Conservation (phyloP, 2,888 invertebrate genomes). For the Laspeyria flexula region DNA sequence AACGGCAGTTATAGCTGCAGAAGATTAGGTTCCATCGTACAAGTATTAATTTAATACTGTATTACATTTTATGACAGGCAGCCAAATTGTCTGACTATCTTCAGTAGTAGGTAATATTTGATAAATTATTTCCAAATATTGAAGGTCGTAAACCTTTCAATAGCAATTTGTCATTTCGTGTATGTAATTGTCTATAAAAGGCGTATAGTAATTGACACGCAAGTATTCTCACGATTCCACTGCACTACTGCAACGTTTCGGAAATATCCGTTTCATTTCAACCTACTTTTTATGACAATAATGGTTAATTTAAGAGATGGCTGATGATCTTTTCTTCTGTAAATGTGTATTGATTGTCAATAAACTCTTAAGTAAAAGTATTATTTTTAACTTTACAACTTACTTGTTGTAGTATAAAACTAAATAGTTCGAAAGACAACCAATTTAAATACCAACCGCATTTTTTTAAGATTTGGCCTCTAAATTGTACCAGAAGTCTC, state of each 20-base stretch:
- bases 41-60: too few relatives aligned
- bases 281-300: slow-evolving; percentile 22
- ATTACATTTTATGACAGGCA: too few relatives aligned
- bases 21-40: too few relatives aligned
- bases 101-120: not conserved
- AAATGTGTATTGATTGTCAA: too few relatives aligned
- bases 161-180: slow-evolving; percentile 63
- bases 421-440: too few relatives aligned
- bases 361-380: too few relatives aligned
- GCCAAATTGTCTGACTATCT: too few relatives aligned
- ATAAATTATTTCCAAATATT: slow-evolving; percentile 20
- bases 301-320: slow-evolving; percentile 16
- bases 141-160: slow-evolving; percentile 68
- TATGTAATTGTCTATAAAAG: slow-evolving; percentile 62
- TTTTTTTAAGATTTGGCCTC: too few relatives aligned
- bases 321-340: not conserved
- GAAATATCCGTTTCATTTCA: slow-evolving; percentile 22
- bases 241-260: slow-evolving; percentile 30
- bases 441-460: too few relatives aligned
- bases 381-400: too few relatives aligned
- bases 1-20: not conserved
- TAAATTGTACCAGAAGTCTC: too few relatives aligned
- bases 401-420: too few relatives aligned
- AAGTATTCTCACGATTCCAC: slow-evolving; percentile 51
- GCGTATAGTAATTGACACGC: slow-evolving; percentile 58